Conservation (phyloP, 30 jellyfish, hydroid and myxozoan genomes). For the Hydractinia echinata region DNA sequence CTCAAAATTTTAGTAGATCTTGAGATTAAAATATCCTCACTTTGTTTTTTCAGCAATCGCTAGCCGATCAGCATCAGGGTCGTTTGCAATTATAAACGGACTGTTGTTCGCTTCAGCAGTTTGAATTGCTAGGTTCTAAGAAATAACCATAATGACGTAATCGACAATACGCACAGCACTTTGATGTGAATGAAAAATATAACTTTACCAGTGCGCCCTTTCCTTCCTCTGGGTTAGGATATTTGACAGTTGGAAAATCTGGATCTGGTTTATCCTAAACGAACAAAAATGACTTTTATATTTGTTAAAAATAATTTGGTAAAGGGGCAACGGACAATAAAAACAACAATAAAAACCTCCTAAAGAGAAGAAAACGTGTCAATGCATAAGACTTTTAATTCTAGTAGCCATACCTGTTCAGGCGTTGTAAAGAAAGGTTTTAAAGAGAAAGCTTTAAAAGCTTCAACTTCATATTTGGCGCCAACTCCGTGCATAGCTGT, state of each 20-base stretch:
- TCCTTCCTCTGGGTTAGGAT: slow-evolving; percentile 96
- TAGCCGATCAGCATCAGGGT: slow-evolving; percentile 94
- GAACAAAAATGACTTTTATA: neutral
- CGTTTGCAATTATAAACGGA: slow-evolving; percentile 77
- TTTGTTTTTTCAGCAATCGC: slow-evolving; percentile 73
- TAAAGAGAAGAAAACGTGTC: too few species aligned
- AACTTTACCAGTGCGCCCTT: slow-evolving; percentile 71
- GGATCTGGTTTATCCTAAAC: slow-evolving; percentile 86
- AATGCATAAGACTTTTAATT: neutral
- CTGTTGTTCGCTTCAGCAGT: slow-evolving; percentile 72
- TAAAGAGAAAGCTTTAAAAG: slow-evolving; percentile 73
- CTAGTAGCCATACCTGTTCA: slow-evolving; percentile 51
- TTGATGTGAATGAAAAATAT: neutral
- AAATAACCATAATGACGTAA: neutral
- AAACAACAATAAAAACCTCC: neutral
- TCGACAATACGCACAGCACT: neutral
- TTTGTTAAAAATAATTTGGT: neutral
- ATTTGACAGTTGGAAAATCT: slow-evolving; percentile 88
- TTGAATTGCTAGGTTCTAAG: slow-evolving; percentile 64
- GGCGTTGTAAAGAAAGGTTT: slow-evolving; percentile 54
- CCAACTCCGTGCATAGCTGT: slow-evolving; percentile 99
- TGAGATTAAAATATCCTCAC: too few species aligned
- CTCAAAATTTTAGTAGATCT: too few species aligned
- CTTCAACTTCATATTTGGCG: slow-evolving; percentile 52
- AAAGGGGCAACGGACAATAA: neutral